Conservation (phyloP, 2,888 invertebrate genomes). For the Pyrochroa serraticornis region DNA sequence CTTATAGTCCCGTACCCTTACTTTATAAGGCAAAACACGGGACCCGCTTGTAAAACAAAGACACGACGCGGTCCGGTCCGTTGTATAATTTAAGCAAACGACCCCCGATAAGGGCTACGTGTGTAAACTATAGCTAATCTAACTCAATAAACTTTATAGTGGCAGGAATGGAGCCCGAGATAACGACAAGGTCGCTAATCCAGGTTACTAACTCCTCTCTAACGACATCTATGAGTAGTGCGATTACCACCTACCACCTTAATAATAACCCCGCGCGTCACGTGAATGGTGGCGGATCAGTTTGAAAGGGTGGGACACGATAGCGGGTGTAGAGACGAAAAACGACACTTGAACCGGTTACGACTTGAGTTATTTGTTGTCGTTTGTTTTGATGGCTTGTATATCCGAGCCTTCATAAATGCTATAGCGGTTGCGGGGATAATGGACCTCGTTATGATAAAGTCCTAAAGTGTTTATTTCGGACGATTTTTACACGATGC, state of each 20-base stretch:
- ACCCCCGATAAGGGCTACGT: conserved; percentile 58
- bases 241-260: conserved; percentile 38
- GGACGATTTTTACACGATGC: too few species aligned
- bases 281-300: conserved; percentile 22
- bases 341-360: conserved; percentile 36
- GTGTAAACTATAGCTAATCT: conserved; percentile 61
- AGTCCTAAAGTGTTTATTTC: conserved; percentile 19
- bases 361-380: conserved; percentile 45
- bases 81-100: conserved; percentile 58
- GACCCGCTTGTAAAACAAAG: conserved; percentile 54
- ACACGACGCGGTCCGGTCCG: conserved; percentile 48
- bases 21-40: conserved; percentile 51
- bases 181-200: conserved; percentile 58
- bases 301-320: conserved; percentile 11
- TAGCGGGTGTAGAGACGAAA: conserved; percentile 13
- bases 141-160: conserved; percentile 61
- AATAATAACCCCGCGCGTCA: conserved; percentile 19
- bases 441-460: conserved; percentile 37
- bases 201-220: conserved; percentile 54
- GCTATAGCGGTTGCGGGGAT: conserved; percentile 24
- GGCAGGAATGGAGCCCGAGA: conserved; percentile 59
- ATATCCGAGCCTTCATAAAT: conserved; percentile 35
- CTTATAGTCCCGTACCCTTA: conserved; percentile 45
- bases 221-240: conserved; percentile 53
- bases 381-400: conserved; percentile 44